phyloP scores from a whole-genome alignment of 2,797 vertebrate genomes.

The Tachyglossus aculeatus region DNA sequence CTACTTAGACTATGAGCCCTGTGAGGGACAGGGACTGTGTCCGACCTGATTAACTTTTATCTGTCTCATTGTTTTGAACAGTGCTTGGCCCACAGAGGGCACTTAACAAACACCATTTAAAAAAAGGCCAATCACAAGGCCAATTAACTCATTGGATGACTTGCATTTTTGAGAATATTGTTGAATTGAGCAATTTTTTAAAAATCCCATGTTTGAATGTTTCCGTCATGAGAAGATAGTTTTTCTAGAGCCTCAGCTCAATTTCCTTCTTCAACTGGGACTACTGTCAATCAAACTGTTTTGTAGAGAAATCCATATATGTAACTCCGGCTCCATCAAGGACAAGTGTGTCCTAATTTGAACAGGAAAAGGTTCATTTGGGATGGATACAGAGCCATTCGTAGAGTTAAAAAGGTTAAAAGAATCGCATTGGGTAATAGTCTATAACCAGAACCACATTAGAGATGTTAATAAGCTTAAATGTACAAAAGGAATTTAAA shows the following conservation, averaged over 20 bases:
- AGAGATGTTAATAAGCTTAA: constrained; percentile 57
- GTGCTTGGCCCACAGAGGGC: too few species aligned
- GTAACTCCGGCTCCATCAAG: constrained; percentile 38
- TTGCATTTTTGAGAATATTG: too few species aligned
- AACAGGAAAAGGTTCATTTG: constrained; percentile 56
- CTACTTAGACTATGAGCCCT: too few species aligned
- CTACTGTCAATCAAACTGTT: constrained; percentile 50
- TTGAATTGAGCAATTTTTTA: background rate
- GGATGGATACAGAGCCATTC: constrained; percentile 26
- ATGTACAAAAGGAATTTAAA: constrained; percentile 59
- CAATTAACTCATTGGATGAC: too few species aligned
- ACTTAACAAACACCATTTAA: too few species aligned
- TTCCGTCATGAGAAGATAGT: background rate
- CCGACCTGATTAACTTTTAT: too few species aligned
- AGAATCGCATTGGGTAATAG: constrained; percentile 39
- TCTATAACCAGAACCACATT: constrained; percentile 43
- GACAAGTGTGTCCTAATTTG: constrained; percentile 56
- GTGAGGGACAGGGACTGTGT: too few species aligned
- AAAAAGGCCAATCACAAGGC: too few species aligned
- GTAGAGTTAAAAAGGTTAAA: constrained; percentile 28
- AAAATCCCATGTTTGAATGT: background rate
- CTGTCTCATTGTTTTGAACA: too few species aligned
- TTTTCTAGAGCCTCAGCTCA: constrained; percentile 44
- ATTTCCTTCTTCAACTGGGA: constrained; percentile 31
- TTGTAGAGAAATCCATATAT: constrained; percentile 54